Conservation (phyloP, 2,113 vertebrate genomes). For the human region GRCh38 chr4:119620501-119621000, state of each 20-base stretch:
- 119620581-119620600: not conserved
- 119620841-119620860: not conserved
- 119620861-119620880: not conserved
- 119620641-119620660: not conserved
- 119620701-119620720: too few relatives aligned
- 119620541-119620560: not conserved
- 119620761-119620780: not conserved
- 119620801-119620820: not conserved
- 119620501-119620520: not conserved
- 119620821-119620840: not conserved
- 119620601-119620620: not conserved
- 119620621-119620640: not conserved
- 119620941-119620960: not conserved
- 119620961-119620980: accelerated
- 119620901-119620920: not conserved
- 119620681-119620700: not conserved
- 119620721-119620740: not conserved
- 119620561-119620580: not conserved
- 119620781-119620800: not conserved
- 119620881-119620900: not conserved
- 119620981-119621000: not conserved
- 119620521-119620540: not conserved
- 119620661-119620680: not conserved
- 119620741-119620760: not conserved
- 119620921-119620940: not conserved